A percentile compares a stretch with the other conserved stretches of the same genome.
Evolutionary conservation across 2,113 vertebrate species (phyloP).

Genomic region (Halichoerus grypus): DNA sequence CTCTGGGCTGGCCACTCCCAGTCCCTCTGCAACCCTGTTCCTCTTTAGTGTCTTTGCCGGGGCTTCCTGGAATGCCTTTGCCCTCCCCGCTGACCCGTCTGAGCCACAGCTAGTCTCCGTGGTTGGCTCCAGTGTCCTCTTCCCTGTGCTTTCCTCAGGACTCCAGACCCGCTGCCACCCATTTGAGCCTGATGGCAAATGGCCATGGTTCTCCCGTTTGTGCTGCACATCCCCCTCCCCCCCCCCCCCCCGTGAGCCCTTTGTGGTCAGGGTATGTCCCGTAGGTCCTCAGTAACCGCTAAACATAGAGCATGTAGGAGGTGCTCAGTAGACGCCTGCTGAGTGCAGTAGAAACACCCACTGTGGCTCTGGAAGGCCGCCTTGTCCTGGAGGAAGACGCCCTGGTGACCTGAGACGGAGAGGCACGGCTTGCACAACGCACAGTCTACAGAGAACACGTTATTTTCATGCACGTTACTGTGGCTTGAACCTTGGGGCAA

Average conservation of each 20-base stretch:
- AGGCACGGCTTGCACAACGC: neutral
- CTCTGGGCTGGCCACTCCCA: accelerated
- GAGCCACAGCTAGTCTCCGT: neutral
- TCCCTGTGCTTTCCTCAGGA: neutral
- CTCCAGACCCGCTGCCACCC: neutral
- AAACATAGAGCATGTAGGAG: neutral
- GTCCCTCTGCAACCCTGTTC: neutral
- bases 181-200: neutral
- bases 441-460: accelerated
- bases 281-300: neutral
- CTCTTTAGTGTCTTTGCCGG: neutral
- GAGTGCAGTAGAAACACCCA: neutral
- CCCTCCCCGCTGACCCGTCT: neutral
- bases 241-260: neutral
- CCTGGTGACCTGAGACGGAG: neutral
- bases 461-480: neutral
- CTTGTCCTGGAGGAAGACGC: neutral
- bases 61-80: neutral
- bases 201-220: neutral
- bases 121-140: neutral
- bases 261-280: neutral
- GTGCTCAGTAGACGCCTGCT: neutral
- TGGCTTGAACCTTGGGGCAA: neutral
- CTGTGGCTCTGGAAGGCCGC: accelerated
- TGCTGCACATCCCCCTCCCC: too few species aligned